Evolutionary conservation across 2,888 invertebrate species (phyloP).

Genomic region (Bedellia somnulentella): DNA sequence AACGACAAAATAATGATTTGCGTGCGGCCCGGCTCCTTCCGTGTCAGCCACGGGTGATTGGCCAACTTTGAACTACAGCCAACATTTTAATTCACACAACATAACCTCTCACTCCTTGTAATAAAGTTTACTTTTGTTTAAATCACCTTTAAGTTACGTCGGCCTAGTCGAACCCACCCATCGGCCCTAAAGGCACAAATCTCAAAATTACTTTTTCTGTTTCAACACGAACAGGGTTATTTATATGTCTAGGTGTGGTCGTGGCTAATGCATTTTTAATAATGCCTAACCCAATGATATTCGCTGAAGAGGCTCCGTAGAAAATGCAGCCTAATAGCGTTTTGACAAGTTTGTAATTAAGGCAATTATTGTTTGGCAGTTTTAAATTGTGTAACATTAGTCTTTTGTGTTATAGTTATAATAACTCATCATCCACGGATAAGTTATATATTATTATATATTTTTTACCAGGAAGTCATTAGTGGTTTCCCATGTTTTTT

Average conservation of each 20-base stretch:
- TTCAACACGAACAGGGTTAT: constrained; percentile 36
- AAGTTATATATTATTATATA: too few relatives aligned
- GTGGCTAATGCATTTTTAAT: constrained; percentile 55
- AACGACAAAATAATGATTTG: constrained; percentile 59
- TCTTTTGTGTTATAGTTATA: too few relatives aligned
- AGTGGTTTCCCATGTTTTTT: too few relatives aligned
- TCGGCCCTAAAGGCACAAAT: constrained; percentile 23
- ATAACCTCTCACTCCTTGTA: background rate
- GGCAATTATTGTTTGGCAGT: constrained; percentile 50
- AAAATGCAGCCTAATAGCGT: constrained; percentile 50
- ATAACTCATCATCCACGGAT: too few relatives aligned
- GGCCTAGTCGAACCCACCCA: constrained; percentile 20
- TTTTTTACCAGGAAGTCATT: constrained; percentile 26
- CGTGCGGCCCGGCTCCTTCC: constrained; percentile 50
- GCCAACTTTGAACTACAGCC: constrained; percentile 11
- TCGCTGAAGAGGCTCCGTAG: constrained; percentile 34
- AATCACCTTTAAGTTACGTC: too few relatives aligned
- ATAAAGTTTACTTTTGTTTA: background rate
- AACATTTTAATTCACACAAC: background rate
- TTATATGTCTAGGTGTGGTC: constrained; percentile 44
- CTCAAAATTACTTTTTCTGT: constrained; percentile 50
- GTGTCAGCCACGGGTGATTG: constrained; percentile 54
- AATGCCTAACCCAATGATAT: constrained; percentile 43
- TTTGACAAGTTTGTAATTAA: constrained; percentile 59
- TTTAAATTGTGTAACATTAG: constrained; percentile 42